These are phyloP conservation scores for Paratilapia polleni DNA, from an alignment of 2,113 vertebrate species.

Conservation along the genomic window DNA sequence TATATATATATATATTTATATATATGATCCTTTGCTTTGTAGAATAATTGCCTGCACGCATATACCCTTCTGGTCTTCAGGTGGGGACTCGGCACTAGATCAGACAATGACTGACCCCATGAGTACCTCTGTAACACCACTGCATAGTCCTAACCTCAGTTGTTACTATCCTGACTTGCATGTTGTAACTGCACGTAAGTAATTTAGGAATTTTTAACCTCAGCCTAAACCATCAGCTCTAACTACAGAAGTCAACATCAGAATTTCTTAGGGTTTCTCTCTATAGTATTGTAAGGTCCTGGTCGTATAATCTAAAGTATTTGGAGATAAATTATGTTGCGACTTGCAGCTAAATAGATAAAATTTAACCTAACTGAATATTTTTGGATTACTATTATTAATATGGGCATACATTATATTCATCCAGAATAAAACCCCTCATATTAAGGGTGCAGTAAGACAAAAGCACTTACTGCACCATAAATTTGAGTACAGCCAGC, in stretches of 20 bases:
- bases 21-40: background rate
- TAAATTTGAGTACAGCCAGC: background rate
- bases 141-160: background rate
- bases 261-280: no score
- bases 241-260: no score
- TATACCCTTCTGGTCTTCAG: slow-evolving; percentile 21
- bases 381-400: background rate
- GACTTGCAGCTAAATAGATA: background rate
- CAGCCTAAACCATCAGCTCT: no score
- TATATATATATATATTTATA: no score
- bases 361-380: background rate
- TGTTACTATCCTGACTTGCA: no score
- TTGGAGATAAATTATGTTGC: background rate
- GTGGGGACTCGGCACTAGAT: background rate
- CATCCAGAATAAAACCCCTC: background rate
- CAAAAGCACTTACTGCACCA: background rate
- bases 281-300: no score
- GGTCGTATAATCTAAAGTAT: no score
- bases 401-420: background rate
- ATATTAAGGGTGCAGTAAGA: background rate
- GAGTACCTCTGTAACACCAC: background rate
- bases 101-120: background rate
- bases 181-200: no score
- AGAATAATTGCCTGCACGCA: background rate
- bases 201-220: no score